phyloP scores from a whole-genome alignment of 2,888 invertebrate genomes.

The Caenorhabditis sp. region DNA sequence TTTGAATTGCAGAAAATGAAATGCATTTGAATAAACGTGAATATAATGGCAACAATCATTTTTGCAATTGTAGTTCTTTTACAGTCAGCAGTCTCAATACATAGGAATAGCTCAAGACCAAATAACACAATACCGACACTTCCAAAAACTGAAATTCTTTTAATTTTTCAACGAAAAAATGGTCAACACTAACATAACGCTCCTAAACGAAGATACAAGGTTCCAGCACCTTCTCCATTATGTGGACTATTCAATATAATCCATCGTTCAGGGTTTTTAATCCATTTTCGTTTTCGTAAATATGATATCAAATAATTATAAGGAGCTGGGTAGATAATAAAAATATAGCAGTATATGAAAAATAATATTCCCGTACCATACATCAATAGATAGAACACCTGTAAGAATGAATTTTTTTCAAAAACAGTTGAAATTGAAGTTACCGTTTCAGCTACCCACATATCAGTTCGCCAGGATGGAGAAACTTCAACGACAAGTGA shows the following conservation, averaged over 20 bases:
- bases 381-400: slow-evolving; percentile 69
- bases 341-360: slow-evolving; percentile 64
- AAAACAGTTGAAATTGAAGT: neutral
- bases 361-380: slow-evolving; percentile 65
- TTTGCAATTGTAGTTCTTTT: slow-evolving; percentile 54
- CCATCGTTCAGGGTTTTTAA: slow-evolving; percentile 40
- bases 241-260: slow-evolving; percentile 52
- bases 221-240: slow-evolving; percentile 65
- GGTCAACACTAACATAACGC: slow-evolving; percentile 66
- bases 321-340: slow-evolving; percentile 65
- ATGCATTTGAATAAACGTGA: slow-evolving; percentile 71
- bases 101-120: slow-evolving; percentile 68
- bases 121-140: slow-evolving; percentile 68
- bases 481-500: slow-evolving; percentile 66
- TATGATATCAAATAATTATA: slow-evolving; percentile 42
- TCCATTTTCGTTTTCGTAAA: slow-evolving; percentile 18
- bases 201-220: slow-evolving; percentile 66
- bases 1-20: slow-evolving; percentile 71
- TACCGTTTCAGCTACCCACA: slow-evolving; percentile 67
- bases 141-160: slow-evolving; percentile 63
- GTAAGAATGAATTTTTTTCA: slow-evolving; percentile 16
- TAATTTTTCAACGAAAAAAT: neutral
- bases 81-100: slow-evolving; percentile 56
- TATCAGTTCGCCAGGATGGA: slow-evolving; percentile 61
- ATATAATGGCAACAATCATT: slow-evolving; percentile 65